Evolutionary conservation across 2,113 vertebrate genomes (phyloP).

Genomic region (Damaliscus lunatus): DNA sequence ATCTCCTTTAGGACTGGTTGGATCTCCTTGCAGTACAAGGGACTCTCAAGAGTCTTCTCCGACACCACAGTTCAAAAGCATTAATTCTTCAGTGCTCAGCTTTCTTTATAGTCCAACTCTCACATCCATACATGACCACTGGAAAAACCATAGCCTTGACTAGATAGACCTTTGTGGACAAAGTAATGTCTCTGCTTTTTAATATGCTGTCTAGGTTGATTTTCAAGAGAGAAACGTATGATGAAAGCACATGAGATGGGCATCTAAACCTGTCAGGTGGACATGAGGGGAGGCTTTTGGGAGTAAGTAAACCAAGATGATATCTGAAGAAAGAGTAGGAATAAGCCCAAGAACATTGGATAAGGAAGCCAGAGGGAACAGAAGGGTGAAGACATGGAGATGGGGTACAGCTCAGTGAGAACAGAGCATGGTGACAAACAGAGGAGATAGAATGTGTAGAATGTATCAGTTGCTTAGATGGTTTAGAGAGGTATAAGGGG

Average conservation of each 20-base stretch:
- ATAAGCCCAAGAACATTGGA: not conserved
- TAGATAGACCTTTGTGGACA: not conserved
- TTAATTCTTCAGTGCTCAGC: fast-evolving
- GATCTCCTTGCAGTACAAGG: not conserved
- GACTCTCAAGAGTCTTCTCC: not conserved
- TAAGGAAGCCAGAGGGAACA: not conserved
- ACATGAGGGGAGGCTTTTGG: not conserved
- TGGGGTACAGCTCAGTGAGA: not conserved
- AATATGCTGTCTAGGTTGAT: not conserved
- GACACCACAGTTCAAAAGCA: not conserved
- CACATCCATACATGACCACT: not conserved
- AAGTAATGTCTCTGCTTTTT: not conserved
- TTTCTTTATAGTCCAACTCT: not conserved
- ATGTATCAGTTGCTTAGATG: not conserved
- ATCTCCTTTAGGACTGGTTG: not conserved
- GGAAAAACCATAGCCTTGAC: not conserved
- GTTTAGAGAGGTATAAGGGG: not conserved
- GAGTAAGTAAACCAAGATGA: not conserved
- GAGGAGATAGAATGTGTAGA: not conserved
- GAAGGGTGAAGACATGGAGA: not conserved
- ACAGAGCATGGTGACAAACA: too few relatives aligned
- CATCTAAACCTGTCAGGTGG: not conserved
- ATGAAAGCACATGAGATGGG: not conserved
- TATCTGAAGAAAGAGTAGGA: not conserved
- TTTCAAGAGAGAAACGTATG: not conserved